Evolutionary conservation across 2,113 vertebrate genomes (phyloP).

Genomic region (Telmatochromis brichardi): DNA sequence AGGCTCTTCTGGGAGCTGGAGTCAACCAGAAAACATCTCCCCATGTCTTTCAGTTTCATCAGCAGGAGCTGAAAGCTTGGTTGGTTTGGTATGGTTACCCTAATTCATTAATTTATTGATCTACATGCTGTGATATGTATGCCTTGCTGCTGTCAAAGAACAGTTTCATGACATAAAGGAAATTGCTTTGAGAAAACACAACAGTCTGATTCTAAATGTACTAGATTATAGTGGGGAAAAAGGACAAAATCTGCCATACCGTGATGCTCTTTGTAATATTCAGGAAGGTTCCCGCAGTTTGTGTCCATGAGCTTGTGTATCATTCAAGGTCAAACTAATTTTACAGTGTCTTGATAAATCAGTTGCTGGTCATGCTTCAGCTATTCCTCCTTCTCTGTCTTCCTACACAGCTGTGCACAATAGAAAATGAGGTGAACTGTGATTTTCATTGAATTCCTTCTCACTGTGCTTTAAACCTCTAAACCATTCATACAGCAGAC

Average conservation of each 20-base stretch:
- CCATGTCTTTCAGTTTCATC: neutral
- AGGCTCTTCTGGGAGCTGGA: too few species aligned
- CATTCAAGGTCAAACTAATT: conserved; percentile 21
- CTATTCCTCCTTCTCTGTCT: neutral
- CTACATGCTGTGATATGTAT: neutral
- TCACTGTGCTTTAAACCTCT: neutral
- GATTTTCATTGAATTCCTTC: neutral
- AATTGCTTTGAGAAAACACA: neutral
- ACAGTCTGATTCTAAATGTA: neutral
- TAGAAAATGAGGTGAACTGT: neutral
- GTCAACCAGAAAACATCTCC: too few species aligned
- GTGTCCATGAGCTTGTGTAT: neutral
- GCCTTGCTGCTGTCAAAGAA: neutral
- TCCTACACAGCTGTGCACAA: neutral
- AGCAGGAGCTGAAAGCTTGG: neutral
- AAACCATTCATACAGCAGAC: neutral
- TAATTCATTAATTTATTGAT: neutral
- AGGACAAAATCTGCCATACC: neutral
- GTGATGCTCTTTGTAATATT: neutral
- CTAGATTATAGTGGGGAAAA: neutral
- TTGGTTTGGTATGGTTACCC: neutral
- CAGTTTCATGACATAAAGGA: neutral
- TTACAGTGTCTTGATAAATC: conserved; percentile 12
- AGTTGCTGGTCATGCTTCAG: conserved; percentile 2
- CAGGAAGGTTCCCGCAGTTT: neutral